These are phyloP conservation scores for Acanthosepion lycidas DNA, from an alignment of 2,888 invertebrate species.

Conservation along the genomic window DNA sequence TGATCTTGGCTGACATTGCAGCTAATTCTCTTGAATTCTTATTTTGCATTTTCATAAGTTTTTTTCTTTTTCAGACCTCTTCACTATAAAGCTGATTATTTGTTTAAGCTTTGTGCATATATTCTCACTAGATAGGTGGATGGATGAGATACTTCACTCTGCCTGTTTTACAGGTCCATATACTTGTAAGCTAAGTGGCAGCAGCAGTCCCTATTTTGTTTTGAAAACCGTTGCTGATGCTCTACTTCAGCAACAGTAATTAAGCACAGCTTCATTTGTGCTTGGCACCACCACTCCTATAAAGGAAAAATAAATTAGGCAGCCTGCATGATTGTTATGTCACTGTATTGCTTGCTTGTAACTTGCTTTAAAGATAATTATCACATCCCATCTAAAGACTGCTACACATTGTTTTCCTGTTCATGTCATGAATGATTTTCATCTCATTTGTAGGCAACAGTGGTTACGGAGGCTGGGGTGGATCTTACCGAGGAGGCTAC, in stretches of 20 bases:
- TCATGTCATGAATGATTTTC: neutral
- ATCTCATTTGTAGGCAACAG: constrained; percentile 36
- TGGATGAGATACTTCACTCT: neutral
- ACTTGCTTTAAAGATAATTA: neutral
- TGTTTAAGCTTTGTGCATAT: neutral
- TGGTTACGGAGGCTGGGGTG: constrained; percentile 45
- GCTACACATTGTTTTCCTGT: neutral
- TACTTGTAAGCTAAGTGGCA: neutral
- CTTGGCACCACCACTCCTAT: neutral
- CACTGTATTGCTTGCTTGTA: neutral
- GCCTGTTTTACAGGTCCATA: neutral
- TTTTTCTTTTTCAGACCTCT: neutral
- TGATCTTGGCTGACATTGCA: neutral
- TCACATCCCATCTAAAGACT: neutral
- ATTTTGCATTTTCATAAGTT: neutral
- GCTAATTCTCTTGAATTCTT: neutral
- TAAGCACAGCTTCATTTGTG: neutral
- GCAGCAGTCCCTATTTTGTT: neutral
- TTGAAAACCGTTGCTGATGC: neutral
- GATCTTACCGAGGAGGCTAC: constrained; percentile 47
- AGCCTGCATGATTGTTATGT: neutral
- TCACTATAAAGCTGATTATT: neutral
- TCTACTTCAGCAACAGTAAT: neutral
- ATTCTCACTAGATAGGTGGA: neutral
- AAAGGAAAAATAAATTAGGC: neutral